Base-by-base conservation (phyloP, 1,140 invertebrate species). In the Drosophila nebulosa region DNA sequence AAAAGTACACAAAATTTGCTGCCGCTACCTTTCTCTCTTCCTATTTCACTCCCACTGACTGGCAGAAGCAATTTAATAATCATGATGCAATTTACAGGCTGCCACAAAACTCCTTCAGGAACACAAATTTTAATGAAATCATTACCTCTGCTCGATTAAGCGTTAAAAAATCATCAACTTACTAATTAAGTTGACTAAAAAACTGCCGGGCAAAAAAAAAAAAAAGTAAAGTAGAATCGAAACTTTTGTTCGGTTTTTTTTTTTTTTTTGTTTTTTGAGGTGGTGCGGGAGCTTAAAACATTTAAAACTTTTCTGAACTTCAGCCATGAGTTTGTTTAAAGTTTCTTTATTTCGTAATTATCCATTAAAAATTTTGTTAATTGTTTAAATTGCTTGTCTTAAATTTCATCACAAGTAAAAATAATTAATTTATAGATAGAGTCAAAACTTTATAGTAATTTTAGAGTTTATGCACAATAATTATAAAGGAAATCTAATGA, bases 151-250 rank as follows among this genome's bases (percentile, higher is more conserved):
- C 83, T 88, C 83, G 83, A 86, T 86, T 79, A 64, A 74, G 75
- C 83, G 83, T 76, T 76, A 72, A 88, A 74, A 78, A 86, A 88
- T 86, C 85, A 88, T 86, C 84, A 86, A 88, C 74, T 73, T 88
- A 70, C 83, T 86, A 88, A 86, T 86, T 88, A 88, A 74, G 83
- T 88, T 86, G 83, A 69, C 78, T 81, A 57, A 78, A 86, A 75
- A 64, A 58, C 63, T 60, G 36, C 36, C 52, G 21, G 51, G 27
- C 60, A 39, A 50, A 56, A 55, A 27, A 52, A 51, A 22, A 51
- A 50, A n/a, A 27, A 7, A 27, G 5, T 9, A 6, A 27, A 22
- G 39, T 2, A 46, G 39, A 21, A 46, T 55, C 69, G 50, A 80
- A 85, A 56, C 86, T 86, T 74, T 52, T 22, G 56, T 58, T 36